Base-by-base conservation (phyloP, 2,888 invertebrate genomes). In the Limulus polyphemus region DNA sequence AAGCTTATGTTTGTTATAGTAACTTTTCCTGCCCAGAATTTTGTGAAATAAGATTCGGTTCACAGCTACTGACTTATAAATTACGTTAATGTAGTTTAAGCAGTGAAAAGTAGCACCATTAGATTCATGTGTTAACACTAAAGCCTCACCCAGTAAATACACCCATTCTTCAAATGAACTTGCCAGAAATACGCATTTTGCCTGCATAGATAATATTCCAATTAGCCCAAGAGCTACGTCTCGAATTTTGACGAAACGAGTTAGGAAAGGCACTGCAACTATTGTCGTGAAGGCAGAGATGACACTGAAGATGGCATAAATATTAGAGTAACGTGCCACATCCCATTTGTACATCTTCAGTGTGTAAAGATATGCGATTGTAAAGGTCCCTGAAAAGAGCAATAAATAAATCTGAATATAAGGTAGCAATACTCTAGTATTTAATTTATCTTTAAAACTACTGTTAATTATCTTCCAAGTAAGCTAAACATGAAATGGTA, bases 331-430 rank as follows among this genome's bases (percentile, higher is more conserved):
- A 3, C 61, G 51, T 0, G 55, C 48, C 14, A 63, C 62, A 7
- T 57, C 56, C 65, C 65, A 65, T n/a, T 65, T 63, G 55, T 62
- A 65, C 47, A 59, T 56, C 14, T 55, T 59, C 12, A 61, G n/a
- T 1, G 65, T 62, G 48, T 60, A 65, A 2, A 61, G 55, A 56
- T 62, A 65, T 0, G 57, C 61, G 14, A 65, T 62, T 9, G 58
- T 17, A 47, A 65, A 5, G 0, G 65, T 61, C 10, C 65, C 65
- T 65, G 47, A 9, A 56, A 57, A 49, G 11, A 58, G 49, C 49
- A 50, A 51, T 51, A 50, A 1, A 17, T 16, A 32, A 56, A 10
- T 32, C 32, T 32, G 32, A 32, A 32, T 32, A 32, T 32, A 1
- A 32, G 1, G 32, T 32, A 32, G 7, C 7, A 32, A 32, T 5